Evolutionary conservation across 1,140 invertebrate species (phyloP), one percentile per base, ranked within the genome.

Genomic region (Ridgeia piscesae): DNA sequence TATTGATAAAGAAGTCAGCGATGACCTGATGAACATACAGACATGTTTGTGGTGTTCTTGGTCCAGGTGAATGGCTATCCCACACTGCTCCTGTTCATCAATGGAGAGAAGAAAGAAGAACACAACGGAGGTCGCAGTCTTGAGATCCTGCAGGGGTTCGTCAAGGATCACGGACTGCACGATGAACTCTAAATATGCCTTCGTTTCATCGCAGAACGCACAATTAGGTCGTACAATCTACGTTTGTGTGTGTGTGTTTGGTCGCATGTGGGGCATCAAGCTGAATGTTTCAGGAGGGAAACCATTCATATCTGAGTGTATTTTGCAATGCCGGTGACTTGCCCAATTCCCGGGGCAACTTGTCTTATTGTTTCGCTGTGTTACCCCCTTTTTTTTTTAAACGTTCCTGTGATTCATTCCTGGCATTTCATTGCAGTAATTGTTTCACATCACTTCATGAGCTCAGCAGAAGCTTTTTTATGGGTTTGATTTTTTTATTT

Each of bases 1-100:
- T n/a, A n/a, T n/a, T n/a, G n/a, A n/a, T n/a, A n/a, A n/a, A n/a
- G n/a, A n/a, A n/a, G n/a, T n/a, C n/a, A n/a, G n/a, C 27, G 58
- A 77, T 27, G 58, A 21, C 58, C 27, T 31, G 58, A 77, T 4
- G 58, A 77, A 77, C 58, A 50, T 11, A 50, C 48, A 50, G 8
- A 89, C 33, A 14, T 0, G 89, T 8, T 17, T 34, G 58, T 8
- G 58, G 0, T 91, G n/a, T 93, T 4, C n/a, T 89, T 91, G 21
- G 2, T 89, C 34, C 93, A 92, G 91, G 88, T 92, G 91, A 0
- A 34, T 6, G 58, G 42, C 17, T 35, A 91, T 33, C 91, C 91
- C 31, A 90, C 93, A 89, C 92, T 93, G 89, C 11, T 89, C 88
- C 88, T 94, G 48, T 93, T 34, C 93, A 14, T 89, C 92, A 94